Conservation (phyloP, 2,888 invertebrate species). For the Limnephilus lunatus region DNA sequence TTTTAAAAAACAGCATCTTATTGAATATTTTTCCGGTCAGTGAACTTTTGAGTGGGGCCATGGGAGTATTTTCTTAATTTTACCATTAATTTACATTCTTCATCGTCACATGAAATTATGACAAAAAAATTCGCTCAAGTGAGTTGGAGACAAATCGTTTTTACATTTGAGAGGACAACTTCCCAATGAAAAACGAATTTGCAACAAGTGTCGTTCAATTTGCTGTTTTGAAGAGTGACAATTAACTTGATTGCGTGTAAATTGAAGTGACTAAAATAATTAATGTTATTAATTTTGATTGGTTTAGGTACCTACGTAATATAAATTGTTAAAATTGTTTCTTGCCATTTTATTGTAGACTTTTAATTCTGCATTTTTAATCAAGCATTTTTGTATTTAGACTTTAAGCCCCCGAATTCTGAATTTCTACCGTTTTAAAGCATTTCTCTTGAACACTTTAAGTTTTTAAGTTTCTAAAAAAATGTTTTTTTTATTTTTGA, state of each 20-base stretch:
- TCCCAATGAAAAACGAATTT: slow-evolving; percentile 16
- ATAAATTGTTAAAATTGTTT: background rate
- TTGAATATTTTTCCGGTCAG: background rate
- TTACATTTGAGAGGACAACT: background rate
- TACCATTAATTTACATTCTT: background rate
- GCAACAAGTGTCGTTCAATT: background rate
- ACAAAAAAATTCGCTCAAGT: background rate
- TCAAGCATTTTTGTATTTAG: no score
- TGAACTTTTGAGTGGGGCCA: background rate
- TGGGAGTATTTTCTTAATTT: background rate
- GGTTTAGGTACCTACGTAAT: background rate
- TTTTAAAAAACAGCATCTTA: background rate
- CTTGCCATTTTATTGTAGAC: background rate
- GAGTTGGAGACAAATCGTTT: background rate
- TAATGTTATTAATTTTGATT: background rate
- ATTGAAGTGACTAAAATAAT: background rate
- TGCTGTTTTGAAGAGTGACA: background rate
- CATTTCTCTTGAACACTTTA: no score
- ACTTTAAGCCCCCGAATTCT: no score
- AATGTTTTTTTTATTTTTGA: no score
- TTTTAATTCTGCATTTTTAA: background rate
- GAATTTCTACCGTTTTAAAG: no score
- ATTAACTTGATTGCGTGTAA: background rate
- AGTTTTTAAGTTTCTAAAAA: no score
- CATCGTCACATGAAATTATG: background rate